Base-by-base conservation (phyloP, 1,140 invertebrate species). In the Listronotus oregonensis region DNA sequence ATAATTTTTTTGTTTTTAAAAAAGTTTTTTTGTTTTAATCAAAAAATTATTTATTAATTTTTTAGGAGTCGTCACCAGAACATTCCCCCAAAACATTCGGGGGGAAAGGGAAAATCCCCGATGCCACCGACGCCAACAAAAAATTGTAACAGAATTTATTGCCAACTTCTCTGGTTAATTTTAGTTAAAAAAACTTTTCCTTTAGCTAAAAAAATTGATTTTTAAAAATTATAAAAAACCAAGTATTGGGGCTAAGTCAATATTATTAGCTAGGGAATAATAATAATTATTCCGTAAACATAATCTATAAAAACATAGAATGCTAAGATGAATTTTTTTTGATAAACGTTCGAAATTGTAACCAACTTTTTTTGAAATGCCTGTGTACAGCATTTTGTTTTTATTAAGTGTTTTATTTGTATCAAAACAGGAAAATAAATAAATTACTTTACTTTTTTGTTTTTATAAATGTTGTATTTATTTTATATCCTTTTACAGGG, bases 71-170 rank as follows among this genome's bases (percentile, higher is more conserved):
- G 85, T 70, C 93, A 98, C 80, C 86, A 92, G 82, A 88, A 90
- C 72, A 82, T 99, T 34, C 85, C 99, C n/a, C 31, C 83, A 86
- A 67, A 89, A 87, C 69, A 99, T 99, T 80, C 92, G 93, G 64
- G 94, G 94, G 80, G n/a, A 96, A 99, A 79, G 96, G 96, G 72
- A 89, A 94, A 81, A 97, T 99, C 81, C 92, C 90, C 66, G 89
- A 93, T 68, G 88, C 91, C 27, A 90, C 90, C 32, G 97, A 99
- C 80, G 93, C 90, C 79, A 99, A 75, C 99, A 99, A 86, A 90
- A 96, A 78, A 82, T 99, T 73, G 97, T 99, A 40, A 83, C 83
- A 49, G 92, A 93, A 73, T 99, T 99, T 86, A 77, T 99, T 73
- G 84, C 88, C 59, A 89, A 87, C 67, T 98, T 96, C 85, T 80